Base-by-base conservation (phyloP, 2,113 vertebrate genomes). In the Acanthisitta chloris region DNA sequence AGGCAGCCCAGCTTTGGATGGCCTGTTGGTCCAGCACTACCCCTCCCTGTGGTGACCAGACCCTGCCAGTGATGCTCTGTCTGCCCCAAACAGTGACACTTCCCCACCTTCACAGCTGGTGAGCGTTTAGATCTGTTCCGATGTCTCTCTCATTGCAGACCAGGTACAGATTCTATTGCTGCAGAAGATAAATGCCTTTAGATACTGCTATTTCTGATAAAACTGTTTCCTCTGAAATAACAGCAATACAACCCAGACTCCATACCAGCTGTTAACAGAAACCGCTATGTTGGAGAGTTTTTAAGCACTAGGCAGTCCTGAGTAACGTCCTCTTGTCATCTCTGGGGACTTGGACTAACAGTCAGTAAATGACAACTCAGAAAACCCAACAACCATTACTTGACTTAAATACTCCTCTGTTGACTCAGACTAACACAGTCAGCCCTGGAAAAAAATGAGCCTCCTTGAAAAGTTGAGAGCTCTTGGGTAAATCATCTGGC, bases 61-160 rank as follows among this genome's bases (percentile, higher is more conserved):
- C 14, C 46, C 51, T 34, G 42, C 6, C 65, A 34, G 59, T 1
- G 1, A 58, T 34, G 76, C 57, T 59, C 31, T 38, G 40, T n/a
- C 36, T 11, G 45, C 42, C 9, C 1, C 58, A 69, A 26, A 42
- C 17, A n/a, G 20, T 8, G 49, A 36, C 25, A 9, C 9, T 24
- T 36, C 33, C 31, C 28, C 5, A 1, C 3, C 66, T 57, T 17
- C 4, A 2, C 15, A 24, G 17, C 14, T 7, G 1, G 11, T 0
- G 29, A 76, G 61, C 36, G 12, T 55, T 11, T 28, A 26, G 18
- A 34, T 34, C 16, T 52, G 52, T 15, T 48, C 62, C 25, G 2
- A 4, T 1, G 0, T 1, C 6, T 55, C 46, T 19, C 36, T 33
- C 38, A 11, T 1, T 36, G 4, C 11, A 4, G 9, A 58, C 6